Conservation (phyloP, 2,797 vertebrate species). For the Triplophysa yarkandensis region DNA sequence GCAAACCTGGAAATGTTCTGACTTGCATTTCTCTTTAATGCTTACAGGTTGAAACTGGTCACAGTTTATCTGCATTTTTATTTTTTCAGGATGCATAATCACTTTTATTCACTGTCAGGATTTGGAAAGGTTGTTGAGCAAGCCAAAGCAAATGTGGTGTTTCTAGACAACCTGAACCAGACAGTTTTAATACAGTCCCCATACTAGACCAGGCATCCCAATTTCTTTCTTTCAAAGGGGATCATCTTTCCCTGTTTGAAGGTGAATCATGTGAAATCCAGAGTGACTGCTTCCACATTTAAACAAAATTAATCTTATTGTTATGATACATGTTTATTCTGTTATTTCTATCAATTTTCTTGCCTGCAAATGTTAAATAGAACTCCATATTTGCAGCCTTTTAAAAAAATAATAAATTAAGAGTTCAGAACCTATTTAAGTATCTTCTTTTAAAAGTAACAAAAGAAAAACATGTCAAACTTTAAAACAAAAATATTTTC, state of each 20-base stretch:
- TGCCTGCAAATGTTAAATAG: slow-evolving; percentile 98
- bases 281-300: slow-evolving; percentile 73
- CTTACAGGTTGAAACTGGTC: slow-evolving; percentile 51
- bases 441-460: slow-evolving; percentile 92
- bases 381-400: slow-evolving; percentile 90
- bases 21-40: slow-evolving; percentile 66
- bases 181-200: slow-evolving; percentile 53
- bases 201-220: background rate
- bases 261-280: slow-evolving; percentile 82
- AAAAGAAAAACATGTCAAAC: slow-evolving; percentile 82
- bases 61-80: slow-evolving; percentile 49
- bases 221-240: slow-evolving; percentile 71
- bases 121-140: slow-evolving; percentile 64
- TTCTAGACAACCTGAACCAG: slow-evolving; percentile 66
- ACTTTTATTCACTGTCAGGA: slow-evolving; percentile 47
- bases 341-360: slow-evolving; percentile 84
- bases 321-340: slow-evolving; percentile 86
- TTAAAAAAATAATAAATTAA: slow-evolving; percentile 99
- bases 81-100: slow-evolving; percentile 65
- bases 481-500: slow-evolving; percentile 97
- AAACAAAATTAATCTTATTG: slow-evolving; percentile 82
- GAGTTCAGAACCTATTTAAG: slow-evolving; percentile 87
- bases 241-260: slow-evolving; percentile 76
- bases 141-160: slow-evolving; percentile 65
- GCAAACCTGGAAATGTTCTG: slow-evolving; percentile 73